Percentiles rank a stretch among this genome's conserved stretches.
Conservation (phyloP, 2,113 vertebrate genomes). For the Cyphomyrus plagiostoma region DNA sequence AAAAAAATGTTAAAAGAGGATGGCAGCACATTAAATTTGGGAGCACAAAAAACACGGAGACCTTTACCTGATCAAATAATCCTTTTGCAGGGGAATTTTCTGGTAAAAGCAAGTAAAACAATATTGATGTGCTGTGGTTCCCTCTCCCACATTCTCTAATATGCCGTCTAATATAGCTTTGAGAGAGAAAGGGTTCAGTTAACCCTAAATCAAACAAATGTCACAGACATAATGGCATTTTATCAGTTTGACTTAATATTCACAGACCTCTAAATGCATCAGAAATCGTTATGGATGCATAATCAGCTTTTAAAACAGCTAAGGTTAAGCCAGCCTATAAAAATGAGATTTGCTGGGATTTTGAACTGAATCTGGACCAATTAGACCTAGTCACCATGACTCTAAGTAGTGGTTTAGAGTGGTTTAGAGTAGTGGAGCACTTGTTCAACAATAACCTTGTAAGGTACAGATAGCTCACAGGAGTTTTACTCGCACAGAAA, state of each 20-base stretch:
- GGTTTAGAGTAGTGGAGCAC: neutral
- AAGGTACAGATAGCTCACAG: neutral
- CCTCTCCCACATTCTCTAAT: neutral
- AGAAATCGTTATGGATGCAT: neutral
- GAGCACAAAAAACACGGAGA: neutral
- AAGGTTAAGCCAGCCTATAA: neutral
- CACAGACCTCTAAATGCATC: neutral
- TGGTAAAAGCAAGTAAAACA: neutral
- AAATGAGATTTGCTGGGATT: neutral
- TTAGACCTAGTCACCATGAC: neutral
- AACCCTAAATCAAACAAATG: constrained; percentile 6
- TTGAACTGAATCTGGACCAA: neutral
- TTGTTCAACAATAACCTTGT: neutral
- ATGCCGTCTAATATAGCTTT: neutral
- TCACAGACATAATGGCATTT: neutral
- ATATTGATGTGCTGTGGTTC: neutral
- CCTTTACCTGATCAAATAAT: neutral
- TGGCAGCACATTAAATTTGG: neutral
- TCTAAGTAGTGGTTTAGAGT: neutral
- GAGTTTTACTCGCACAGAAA: too few species aligned
- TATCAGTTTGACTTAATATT: neutral
- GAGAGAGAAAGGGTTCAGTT: neutral
- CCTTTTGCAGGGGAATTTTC: neutral
- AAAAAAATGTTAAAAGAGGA: neutral
- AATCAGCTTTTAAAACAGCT: neutral